Base-by-base conservation (phyloP, 1,140 invertebrate genomes). In the Drosophila ambigua region DNA sequence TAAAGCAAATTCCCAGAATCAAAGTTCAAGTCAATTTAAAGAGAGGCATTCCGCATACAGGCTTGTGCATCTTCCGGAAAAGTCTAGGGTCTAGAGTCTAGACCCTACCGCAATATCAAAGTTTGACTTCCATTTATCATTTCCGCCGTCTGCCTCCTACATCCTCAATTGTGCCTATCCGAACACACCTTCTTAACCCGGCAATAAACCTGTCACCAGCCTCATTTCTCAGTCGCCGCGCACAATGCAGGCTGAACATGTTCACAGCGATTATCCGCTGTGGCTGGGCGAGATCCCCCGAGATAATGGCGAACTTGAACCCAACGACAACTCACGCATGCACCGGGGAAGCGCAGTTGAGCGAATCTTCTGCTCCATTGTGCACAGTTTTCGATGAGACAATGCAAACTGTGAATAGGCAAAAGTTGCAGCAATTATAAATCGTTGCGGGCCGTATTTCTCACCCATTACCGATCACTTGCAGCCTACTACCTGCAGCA, bases 401-500 rank as follows among this genome's bases (percentile, higher is more conserved):
- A 74, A 74, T 74, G 72, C 31, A 11, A 39, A 41, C 26, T 44
- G 16, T 44, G 67, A 71, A 28, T 50, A 44, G 24, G 52, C 67
- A 58, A 58, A 69, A 35, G 28, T 13, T 43, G 23, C 5, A 43
- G 26, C 49, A 71, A 59, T 69, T 59, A 77, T 46, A 44, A 67
- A 57, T 31, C 62, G 23, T 50, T 51, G 55, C 71, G 41, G 23
- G 45, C 31, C 28, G n/a, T 39, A 46, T 58, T 49, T 59, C 26
- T 48, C 49, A 74, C 7, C 54, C 6, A 51, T 23, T 46, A 11
- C 23, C 15, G 5, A 41, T 50, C 2, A 48, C 35, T 82, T 92
- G 59, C 87, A 93, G 93, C 92, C 6, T 94, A 94, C 90, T 96
- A 94, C 77, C 74, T 96, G n/a, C 93, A 95, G 59, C 93, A 95